Evolutionary conservation across 2,113 vertebrate species (phyloP).

Genomic region (Hippocampus mohnikei): DNA sequence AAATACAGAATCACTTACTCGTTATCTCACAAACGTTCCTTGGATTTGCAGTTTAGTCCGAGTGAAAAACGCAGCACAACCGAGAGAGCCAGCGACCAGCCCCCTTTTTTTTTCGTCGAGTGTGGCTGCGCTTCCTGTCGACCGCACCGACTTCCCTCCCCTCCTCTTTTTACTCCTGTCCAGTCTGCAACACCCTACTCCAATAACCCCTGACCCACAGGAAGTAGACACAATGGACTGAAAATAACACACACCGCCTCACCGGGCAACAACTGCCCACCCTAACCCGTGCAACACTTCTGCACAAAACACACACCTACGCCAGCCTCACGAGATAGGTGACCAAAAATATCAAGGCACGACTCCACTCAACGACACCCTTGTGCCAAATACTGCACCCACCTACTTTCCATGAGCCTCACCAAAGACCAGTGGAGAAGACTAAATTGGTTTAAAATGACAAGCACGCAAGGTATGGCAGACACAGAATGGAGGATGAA

Average conservation of each 20-base stretch:
- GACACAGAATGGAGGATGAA: not conserved
- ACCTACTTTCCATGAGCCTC: slow-evolving; percentile 20
- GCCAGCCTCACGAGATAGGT: slow-evolving; percentile 29
- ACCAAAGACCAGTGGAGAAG: not conserved
- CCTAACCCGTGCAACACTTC: slow-evolving; percentile 33
- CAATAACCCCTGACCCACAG: slow-evolving; percentile 89
- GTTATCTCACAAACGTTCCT: not conserved
- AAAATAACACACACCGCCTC: slow-evolving; percentile 83
- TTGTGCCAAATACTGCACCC: slow-evolving; percentile 22
- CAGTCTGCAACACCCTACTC: slow-evolving; percentile 83
- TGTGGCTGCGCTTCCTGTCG: slow-evolving; percentile 72
- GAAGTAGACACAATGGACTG: slow-evolving; percentile 93
- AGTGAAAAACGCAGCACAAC: slow-evolving; percentile 5
- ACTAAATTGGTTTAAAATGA: not conserved
- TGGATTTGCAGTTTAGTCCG: not conserved
- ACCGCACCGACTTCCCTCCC: slow-evolving; percentile 62
- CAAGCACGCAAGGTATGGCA: not conserved
- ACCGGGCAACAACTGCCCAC: slow-evolving; percentile 65
- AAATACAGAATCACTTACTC: slow-evolving; percentile 4
- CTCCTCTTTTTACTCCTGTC: slow-evolving; percentile 53
- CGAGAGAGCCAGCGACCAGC: slow-evolving; percentile 42
- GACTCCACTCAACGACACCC: slow-evolving; percentile 26
- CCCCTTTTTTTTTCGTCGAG: slow-evolving; percentile 43
- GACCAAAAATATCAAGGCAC: slow-evolving; percentile 52
- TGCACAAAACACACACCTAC: slow-evolving; percentile 37